Percentiles rank a stretch among this genome's conserved stretches.
Evolutionary conservation across 2,113 vertebrate genomes (phyloP).

Genomic region (Capra hircus): DNA sequence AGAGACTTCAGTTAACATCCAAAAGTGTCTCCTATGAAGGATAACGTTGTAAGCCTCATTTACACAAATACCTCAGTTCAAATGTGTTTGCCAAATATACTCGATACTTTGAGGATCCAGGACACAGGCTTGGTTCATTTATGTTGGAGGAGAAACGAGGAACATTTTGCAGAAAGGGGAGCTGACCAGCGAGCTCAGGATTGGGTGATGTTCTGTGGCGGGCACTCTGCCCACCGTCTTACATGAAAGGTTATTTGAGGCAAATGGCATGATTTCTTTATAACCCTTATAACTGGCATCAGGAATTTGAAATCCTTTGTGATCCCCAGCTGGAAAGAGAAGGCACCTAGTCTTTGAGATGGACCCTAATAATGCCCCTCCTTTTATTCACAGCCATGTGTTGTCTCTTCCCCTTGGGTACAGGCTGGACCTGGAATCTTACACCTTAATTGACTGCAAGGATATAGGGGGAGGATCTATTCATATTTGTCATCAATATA

Average conservation of each 20-base stretch:
- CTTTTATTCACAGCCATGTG: background rate
- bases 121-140: conserved; percentile 27
- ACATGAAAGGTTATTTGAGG: background rate
- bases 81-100: background rate
- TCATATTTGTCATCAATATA: background rate
- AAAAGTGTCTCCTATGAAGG: background rate
- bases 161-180: background rate
- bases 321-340: background rate
- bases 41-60: background rate
- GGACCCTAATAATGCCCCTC: background rate
- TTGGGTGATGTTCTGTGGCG: background rate
- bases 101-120: background rate
- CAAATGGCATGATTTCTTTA: background rate
- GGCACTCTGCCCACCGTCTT: background rate
- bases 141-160: background rate
- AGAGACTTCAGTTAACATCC: background rate
- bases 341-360: background rate
- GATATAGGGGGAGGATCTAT: background rate
- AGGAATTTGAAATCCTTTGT: background rate
- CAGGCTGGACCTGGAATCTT: background rate
- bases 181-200: background rate
- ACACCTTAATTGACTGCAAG: background rate
- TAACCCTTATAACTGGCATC: background rate
- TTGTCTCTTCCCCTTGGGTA: background rate
- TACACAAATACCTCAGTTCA: background rate